A percentile compares a stretch with the other conserved stretches of the same genome.
phyloP scores from a whole-genome alignment of 2,797 vertebrate species.

The Cichlasoma orientale region DNA sequence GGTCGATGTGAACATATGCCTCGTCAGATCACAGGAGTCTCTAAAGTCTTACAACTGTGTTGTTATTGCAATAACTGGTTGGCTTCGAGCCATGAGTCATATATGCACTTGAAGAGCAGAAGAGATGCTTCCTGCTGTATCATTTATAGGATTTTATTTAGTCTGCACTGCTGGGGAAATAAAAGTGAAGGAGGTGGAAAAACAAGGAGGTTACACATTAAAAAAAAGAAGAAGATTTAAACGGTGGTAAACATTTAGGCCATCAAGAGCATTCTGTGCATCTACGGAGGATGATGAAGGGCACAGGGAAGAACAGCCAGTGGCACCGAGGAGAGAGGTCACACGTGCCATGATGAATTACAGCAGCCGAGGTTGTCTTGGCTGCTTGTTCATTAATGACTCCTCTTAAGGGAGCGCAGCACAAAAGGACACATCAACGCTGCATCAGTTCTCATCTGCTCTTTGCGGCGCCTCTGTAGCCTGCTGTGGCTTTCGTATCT shows the following conservation, averaged over 20 bases:
- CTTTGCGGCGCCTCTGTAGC: not conserved
- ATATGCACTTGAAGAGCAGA: not conserved
- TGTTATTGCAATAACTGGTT: not conserved
- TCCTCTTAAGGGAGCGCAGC: constrained; percentile 52
- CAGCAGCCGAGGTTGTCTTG: constrained; percentile 43
- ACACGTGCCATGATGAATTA: constrained; percentile 73
- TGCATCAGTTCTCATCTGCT: constrained; percentile 40
- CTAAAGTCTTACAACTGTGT: constrained; percentile 7
- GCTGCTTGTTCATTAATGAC: constrained; percentile 70
- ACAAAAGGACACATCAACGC: constrained; percentile 54
- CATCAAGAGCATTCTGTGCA: not conserved
- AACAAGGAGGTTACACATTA: not conserved
- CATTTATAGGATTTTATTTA: not conserved
- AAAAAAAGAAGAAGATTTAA: not conserved
- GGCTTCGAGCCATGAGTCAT: constrained; percentile 3
- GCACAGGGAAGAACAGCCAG: constrained; percentile 41
- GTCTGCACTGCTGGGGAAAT: not conserved
- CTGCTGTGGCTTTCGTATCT: constrained; percentile 19
- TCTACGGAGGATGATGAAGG: constrained; percentile 52
- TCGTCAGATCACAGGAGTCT: constrained; percentile 24
- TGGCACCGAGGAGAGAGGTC: constrained; percentile 65
- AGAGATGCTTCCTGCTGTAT: not conserved
- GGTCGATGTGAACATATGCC: constrained; percentile 26
- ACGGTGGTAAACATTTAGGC: not conserved
- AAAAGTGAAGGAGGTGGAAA: not conserved